Percentiles rank a stretch among this genome's conserved stretches.
Evolutionary conservation across 2,113 vertebrate species (phyloP).

Genomic region (Salminus brasiliensis): DNA sequence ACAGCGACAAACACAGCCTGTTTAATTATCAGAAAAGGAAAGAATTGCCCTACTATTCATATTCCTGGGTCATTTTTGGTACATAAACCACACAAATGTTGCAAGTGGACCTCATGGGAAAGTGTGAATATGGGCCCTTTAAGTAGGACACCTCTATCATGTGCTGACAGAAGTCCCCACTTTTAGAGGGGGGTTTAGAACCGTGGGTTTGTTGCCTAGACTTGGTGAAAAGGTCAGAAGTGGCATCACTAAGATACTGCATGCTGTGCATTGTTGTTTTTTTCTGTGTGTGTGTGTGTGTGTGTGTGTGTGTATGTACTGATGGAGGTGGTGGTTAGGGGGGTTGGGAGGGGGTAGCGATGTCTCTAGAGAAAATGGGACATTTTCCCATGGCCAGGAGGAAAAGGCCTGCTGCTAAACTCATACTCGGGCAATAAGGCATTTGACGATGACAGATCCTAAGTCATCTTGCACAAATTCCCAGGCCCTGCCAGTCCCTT

Average conservation of each 20-base stretch:
- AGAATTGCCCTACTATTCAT: too few relatives aligned
- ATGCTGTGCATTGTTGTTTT: not conserved
- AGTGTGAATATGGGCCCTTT: too few relatives aligned
- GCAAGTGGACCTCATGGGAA: too few relatives aligned
- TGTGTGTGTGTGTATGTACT: conserved; percentile 49
- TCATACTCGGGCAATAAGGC: conserved; percentile 10
- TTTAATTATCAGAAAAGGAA: too few relatives aligned
- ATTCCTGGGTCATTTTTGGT: too few relatives aligned
- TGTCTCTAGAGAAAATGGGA: conserved; percentile 39
- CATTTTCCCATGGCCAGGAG: conserved; percentile 41
- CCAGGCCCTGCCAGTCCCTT: conserved; percentile 38
- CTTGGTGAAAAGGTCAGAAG: too few relatives aligned
- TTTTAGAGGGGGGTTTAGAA: too few relatives aligned
- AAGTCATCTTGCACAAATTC: conserved; percentile 36
- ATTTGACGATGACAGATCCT: conserved; percentile 41
- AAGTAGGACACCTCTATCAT: too few relatives aligned
- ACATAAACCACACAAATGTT: too few relatives aligned
- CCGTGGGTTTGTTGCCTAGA: too few relatives aligned
- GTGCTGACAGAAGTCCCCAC: too few relatives aligned
- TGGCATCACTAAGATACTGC: not conserved
- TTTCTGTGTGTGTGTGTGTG: conserved; percentile 44
- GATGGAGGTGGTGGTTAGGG: not conserved
- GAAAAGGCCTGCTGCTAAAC: conserved; percentile 36
- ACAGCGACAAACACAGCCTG: too few relatives aligned
- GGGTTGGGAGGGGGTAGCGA: conserved; percentile 26